Percentiles rank a stretch among this genome's conserved stretches.
phyloP scores from a whole-genome alignment of 2,888 invertebrate species.

The Macrostomum cliftonense region DNA sequence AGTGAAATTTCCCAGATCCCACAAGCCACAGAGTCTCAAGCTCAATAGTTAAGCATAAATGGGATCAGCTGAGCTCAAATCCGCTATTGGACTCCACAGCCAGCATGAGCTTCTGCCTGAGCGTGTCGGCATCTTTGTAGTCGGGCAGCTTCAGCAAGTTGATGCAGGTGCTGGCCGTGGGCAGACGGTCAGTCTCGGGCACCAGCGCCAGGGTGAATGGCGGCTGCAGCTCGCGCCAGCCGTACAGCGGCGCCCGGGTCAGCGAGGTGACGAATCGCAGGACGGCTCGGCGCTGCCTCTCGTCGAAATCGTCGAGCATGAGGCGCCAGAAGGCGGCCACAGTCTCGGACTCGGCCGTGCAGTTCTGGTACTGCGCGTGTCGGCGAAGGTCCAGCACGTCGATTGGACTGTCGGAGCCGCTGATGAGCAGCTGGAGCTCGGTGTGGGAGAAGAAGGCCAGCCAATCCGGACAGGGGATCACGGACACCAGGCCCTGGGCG shows the following conservation, averaged over 20 bases:
- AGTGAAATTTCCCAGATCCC: too few species aligned
- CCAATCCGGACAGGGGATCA: slow-evolving; percentile 67
- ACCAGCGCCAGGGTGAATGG: slow-evolving; percentile 71
- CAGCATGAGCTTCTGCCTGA: slow-evolving; percentile 65
- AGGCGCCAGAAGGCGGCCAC: slow-evolving; percentile 65
- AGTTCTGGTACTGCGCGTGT: slow-evolving; percentile 56
- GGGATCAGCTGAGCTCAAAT: slow-evolving; percentile 55
- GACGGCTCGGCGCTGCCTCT: slow-evolving; percentile 58
- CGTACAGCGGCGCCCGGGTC: slow-evolving; percentile 79
- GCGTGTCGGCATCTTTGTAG: slow-evolving; percentile 54
- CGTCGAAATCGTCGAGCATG: slow-evolving; percentile 51
- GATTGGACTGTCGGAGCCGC: slow-evolving; percentile 79
- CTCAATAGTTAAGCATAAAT: too few species aligned
- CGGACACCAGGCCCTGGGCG: slow-evolving; percentile 68
- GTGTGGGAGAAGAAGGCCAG: slow-evolving; percentile 77
- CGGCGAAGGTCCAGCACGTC: slow-evolving; percentile 67
- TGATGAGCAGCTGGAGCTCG: slow-evolving; percentile 85
- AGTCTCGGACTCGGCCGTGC: slow-evolving; percentile 2
- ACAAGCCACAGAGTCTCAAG: too few species aligned
- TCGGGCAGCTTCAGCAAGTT: slow-evolving; percentile 86
- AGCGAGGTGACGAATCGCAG: slow-evolving; percentile 95
- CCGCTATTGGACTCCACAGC: slow-evolving; percentile 87
- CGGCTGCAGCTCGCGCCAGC: slow-evolving; percentile 84
- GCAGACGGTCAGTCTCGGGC: slow-evolving; percentile 58
- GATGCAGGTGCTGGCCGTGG: slow-evolving; percentile 92